phyloP scores from a whole-genome alignment of 2,113 vertebrate species.

The Festucalex cinctus region DNA sequence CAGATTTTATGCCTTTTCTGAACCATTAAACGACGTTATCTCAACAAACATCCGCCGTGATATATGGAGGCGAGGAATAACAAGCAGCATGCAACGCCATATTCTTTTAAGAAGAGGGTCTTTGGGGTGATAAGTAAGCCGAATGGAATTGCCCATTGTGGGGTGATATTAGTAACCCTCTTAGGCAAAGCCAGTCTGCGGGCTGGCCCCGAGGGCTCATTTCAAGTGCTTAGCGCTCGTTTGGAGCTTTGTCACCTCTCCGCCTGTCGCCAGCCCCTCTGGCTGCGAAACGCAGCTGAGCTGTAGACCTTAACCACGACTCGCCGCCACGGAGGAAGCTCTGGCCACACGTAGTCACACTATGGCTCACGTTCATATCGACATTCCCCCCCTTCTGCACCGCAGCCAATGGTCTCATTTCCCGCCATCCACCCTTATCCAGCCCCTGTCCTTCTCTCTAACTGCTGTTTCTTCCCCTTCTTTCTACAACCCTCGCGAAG shows the following conservation, averaged over 20 bases:
- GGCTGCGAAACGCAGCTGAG: conserved; percentile 49
- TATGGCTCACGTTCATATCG: conserved; percentile 50
- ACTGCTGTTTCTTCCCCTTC: conserved; percentile 19
- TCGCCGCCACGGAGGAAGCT: conserved; percentile 53
- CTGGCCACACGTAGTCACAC: conserved; percentile 42
- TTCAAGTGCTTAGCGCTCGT: conserved; percentile 70
- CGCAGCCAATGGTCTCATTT: conserved; percentile 62
- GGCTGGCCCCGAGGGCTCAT: conserved; percentile 67
- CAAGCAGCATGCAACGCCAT: conserved; percentile 20
- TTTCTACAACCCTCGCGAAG: conserved; percentile 51
- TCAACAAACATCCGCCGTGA: conserved; percentile 2
- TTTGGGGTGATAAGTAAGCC: conserved; percentile 52
- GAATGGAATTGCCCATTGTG: conserved; percentile 61
- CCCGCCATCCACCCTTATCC: conserved; percentile 58
- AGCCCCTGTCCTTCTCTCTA: conserved; percentile 18
- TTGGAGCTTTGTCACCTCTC: conserved; percentile 71
- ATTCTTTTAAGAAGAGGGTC: conserved; percentile 26
- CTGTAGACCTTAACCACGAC: conserved; percentile 47
- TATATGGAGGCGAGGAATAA: conserved; percentile 5
- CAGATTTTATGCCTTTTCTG: conserved; percentile 17
- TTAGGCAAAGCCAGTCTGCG: conserved; percentile 69
- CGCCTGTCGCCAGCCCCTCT: conserved; percentile 64
- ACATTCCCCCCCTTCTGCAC: conserved; percentile 22
- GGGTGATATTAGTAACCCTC: conserved; percentile 70
- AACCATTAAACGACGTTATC: conserved; percentile 6